These are phyloP conservation scores for Chaunax sp. DNA, from an alignment of 2,797 vertebrate genomes.

Conservation along the genomic window DNA sequence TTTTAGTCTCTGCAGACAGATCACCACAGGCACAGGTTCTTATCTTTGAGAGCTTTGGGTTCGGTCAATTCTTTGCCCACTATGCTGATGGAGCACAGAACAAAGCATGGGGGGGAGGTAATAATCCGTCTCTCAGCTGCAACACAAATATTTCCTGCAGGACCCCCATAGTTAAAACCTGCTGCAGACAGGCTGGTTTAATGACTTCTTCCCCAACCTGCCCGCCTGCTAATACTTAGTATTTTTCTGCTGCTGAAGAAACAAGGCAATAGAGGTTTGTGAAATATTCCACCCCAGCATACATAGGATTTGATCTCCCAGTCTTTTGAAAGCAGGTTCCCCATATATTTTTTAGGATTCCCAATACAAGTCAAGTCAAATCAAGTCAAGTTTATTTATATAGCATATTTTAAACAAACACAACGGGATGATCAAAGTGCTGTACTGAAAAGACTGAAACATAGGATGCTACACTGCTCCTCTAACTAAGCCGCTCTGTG, in stretches of 20 bases:
- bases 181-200: background rate
- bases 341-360: too few relatives aligned
- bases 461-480: too few relatives aligned
- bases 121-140: conserved; percentile 11
- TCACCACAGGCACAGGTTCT: conserved; percentile 19
- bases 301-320: too few relatives aligned
- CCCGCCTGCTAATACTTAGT: background rate
- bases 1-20: conserved; percentile 63
- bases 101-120: background rate
- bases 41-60: background rate
- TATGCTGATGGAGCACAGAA: background rate
- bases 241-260: background rate
- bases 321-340: background rate
- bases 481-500: too few relatives aligned
- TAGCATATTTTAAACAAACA: too few relatives aligned
- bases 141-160: background rate
- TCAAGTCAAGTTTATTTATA: too few relatives aligned
- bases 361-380: too few relatives aligned
- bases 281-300: background rate
- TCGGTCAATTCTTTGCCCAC: background rate
- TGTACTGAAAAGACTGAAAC: too few relatives aligned
- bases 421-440: too few relatives aligned
- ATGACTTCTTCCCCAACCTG: background rate
- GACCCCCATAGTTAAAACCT: background rate
- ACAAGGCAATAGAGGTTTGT: background rate